Conservation (phyloP, 2,888 invertebrate species). For the Ypsolopha scabrella region DNA sequence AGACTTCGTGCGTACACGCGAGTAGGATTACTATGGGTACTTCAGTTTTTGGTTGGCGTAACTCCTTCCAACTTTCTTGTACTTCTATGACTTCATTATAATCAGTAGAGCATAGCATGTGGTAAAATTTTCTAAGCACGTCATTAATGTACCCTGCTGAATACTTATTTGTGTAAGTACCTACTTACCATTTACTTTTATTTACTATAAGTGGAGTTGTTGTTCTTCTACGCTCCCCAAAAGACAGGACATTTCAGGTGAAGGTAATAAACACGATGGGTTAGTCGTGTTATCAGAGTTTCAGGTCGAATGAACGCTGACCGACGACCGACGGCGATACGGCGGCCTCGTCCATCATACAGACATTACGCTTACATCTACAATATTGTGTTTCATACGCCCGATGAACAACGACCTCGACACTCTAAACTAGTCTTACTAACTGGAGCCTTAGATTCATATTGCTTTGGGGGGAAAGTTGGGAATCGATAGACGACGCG, state of each 20-base stretch:
- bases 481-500: background rate
- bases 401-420: conserved; percentile 6
- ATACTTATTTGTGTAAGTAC: too few species aligned
- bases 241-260: conserved; percentile 5
- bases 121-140: too few species aligned
- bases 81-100: too few species aligned
- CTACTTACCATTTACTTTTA: too few species aligned
- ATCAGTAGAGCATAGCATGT: too few species aligned
- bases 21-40: too few species aligned
- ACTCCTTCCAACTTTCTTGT: too few species aligned
- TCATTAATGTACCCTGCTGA: too few species aligned
- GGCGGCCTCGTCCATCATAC: conserved; percentile 58
- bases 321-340: conserved; percentile 21
- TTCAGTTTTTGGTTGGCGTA: too few species aligned
- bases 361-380: conserved; percentile 62
- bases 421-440: conserved; percentile 18
- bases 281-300: conserved; percentile 44
- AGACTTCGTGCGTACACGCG: too few species aligned
- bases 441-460: background rate
- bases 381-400: conserved; percentile 59
- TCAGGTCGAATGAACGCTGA: conserved; percentile 61
- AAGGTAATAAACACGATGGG: conserved; percentile 13
- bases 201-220: too few species aligned
- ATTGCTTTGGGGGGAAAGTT: conserved; percentile 2
- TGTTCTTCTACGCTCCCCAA: too few species aligned